Evolutionary conservation across 2,888 invertebrate genomes (phyloP).

Genomic region (Drosophila yooni): DNA sequence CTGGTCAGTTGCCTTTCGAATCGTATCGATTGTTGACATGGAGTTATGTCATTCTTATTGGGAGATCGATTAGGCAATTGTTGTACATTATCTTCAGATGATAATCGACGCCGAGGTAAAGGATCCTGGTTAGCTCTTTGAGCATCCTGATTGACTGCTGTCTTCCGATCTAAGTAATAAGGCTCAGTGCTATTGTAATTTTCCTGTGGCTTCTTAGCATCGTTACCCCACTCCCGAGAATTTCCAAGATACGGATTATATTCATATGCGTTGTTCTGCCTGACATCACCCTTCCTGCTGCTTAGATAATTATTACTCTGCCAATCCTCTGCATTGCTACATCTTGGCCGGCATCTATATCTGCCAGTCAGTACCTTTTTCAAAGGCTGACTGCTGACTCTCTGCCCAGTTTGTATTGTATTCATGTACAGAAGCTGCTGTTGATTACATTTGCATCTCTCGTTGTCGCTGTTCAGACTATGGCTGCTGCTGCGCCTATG

Average conservation of each 20-base stretch:
- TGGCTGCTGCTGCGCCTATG: not conserved
- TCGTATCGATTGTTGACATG: not conserved
- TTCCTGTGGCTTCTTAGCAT: not conserved
- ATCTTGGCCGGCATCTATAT: constrained; percentile 5
- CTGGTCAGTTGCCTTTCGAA: not conserved
- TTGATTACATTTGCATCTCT: not conserved
- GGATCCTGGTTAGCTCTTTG: not conserved
- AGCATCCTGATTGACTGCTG: not conserved
- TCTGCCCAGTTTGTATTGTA: not conserved
- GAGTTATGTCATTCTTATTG: not conserved
- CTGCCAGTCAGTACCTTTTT: constrained; percentile 21
- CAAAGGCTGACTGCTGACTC: not conserved
- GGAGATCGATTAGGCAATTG: not conserved
- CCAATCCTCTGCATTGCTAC: not conserved
- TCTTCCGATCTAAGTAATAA: not conserved
- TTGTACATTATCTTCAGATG: not conserved
- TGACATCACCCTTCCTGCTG: not conserved
- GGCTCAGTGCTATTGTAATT: not conserved
- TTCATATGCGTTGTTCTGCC: not conserved
- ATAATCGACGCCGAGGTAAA: not conserved
- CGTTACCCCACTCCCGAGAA: not conserved
- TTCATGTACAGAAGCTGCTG: not conserved
- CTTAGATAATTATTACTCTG: not conserved
- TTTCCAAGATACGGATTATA: not conserved
- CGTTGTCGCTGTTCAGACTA: not conserved